Base-by-base conservation (phyloP, 2,113 vertebrate species). In the Phaethon lepturus region DNA sequence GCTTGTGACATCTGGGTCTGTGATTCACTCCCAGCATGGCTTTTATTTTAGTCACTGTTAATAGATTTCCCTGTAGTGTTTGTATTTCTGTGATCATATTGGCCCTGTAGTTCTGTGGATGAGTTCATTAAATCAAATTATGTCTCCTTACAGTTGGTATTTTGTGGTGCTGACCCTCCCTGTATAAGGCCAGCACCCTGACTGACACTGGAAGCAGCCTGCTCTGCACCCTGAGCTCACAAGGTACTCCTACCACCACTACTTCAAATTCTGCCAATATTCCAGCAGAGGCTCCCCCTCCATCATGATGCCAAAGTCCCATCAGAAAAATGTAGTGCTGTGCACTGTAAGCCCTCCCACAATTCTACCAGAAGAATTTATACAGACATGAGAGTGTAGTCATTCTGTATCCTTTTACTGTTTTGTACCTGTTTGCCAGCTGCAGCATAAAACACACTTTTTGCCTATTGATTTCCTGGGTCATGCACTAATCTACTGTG, bases 401-500 rank as follows among this genome's bases (percentile, higher is more conserved):
- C 59, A 49, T 94, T 93, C 78, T 83, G 66, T 35, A 73, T 74
- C 52, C 67, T 31, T 78, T 91, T 86, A 44, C 75, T 75, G 71
- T 90, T 86, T 69, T 90, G 44, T 76, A 89, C 66, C 85, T 56
- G 23, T 89, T 91, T 91, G 56, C 47, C 71, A 93, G 40, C 50
- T 93, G 59, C 63, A 91, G 72, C 62, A 66, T 49, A 77, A 86
- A 92, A 29, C 38, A 71, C 20, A 24, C 7, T 73, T 90, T 88
- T 66, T 94, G n/a, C 22, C 42, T 80, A 82, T 76, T 93, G 90
- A 83, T 90, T 96, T 87, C 92, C 60, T 64, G 22, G 50, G 85
- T 91, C 93, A 76, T 0, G 0, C 26, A n/a, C 42, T 94, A 90
- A 93, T 88, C 68, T 88, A 35, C 66, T 80, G 73, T 81, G 72